Evolutionary conservation across 2,888 invertebrate species (phyloP).

Genomic region (Gnatocerus cornutus): DNA sequence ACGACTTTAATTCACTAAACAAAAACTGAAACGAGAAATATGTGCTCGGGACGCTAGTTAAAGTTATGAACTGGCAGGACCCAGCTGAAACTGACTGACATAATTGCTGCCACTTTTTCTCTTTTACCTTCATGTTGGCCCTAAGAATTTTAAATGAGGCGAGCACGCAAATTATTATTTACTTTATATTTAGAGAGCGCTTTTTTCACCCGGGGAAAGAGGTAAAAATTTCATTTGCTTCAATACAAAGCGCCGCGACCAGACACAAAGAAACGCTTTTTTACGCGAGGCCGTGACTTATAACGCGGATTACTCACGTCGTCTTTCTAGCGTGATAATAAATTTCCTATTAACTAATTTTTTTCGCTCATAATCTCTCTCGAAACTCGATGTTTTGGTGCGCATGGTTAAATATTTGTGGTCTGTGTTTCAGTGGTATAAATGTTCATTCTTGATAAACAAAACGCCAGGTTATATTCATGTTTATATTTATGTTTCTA

Average conservation of each 20-base stretch:
- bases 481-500: constrained; percentile 10
- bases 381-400: no score
- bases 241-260: not conserved
- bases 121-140: constrained; percentile 30
- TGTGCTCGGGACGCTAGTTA: constrained; percentile 36
- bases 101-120: constrained; percentile 42
- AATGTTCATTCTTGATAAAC: constrained; percentile 1
- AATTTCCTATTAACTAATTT: no score
- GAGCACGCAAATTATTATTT: constrained; percentile 38
- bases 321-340: no score
- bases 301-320: no score
- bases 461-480: constrained; percentile 6
- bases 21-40: constrained; percentile 36
- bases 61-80: constrained; percentile 43
- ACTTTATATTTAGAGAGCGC: constrained; percentile 26
- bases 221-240: constrained; percentile 30
- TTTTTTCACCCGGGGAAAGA: constrained; percentile 19
- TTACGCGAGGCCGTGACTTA: no score
- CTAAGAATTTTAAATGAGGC: constrained; percentile 50
- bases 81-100: constrained; percentile 46
- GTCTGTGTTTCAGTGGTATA: not conserved
- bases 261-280: constrained; percentile 23
- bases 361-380: no score
- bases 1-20: constrained; percentile 9
- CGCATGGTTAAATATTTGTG: not conserved